These are phyloP conservation scores for Chelmon rostratus DNA, from an alignment of 2,797 vertebrate genomes.

Conservation along the genomic window DNA sequence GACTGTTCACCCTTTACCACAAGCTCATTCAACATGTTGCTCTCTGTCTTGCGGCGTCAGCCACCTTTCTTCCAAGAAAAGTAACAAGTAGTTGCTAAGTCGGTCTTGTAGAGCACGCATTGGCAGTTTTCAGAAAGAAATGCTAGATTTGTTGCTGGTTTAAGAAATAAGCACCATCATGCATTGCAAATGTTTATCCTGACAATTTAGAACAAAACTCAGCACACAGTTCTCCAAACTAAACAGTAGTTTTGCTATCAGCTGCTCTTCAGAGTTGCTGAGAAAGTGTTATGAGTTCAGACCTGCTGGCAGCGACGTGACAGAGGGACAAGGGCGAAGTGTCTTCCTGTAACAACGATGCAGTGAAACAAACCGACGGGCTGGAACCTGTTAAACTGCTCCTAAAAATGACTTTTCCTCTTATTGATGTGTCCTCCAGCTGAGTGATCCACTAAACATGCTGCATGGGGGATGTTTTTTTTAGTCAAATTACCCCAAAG, in stretches of 20 bases:
- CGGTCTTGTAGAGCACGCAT: not conserved
- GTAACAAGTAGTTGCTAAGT: not conserved
- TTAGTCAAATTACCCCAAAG: not conserved
- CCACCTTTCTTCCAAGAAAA: slow-evolving; percentile 3
- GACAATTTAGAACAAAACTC: not conserved
- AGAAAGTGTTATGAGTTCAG: slow-evolving; percentile 7
- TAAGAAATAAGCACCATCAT: not conserved
- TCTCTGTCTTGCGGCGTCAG: not conserved
- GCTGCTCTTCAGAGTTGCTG: slow-evolving; percentile 3
- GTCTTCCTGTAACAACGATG: slow-evolving; percentile 46
- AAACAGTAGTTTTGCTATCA: not conserved
- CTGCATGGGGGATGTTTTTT: not conserved
- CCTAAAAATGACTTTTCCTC: slow-evolving; percentile 29
- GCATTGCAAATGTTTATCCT: not conserved
- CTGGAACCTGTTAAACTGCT: slow-evolving; percentile 72
- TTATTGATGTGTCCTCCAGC: slow-evolving; percentile 17
- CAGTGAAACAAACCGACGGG: slow-evolving; percentile 49
- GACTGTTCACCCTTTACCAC: not conserved
- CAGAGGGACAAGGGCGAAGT: not conserved
- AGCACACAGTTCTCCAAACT: too few relatives aligned
- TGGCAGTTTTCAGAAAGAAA: not conserved
- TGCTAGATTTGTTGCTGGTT: not conserved
- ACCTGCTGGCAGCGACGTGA: slow-evolving; percentile 29
- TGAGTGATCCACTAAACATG: slow-evolving; percentile 27
- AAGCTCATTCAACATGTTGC: not conserved